Evolutionary conservation across 2,113 vertebrate genomes (phyloP).

Genomic region (Mionectes macconnelli): DNA sequence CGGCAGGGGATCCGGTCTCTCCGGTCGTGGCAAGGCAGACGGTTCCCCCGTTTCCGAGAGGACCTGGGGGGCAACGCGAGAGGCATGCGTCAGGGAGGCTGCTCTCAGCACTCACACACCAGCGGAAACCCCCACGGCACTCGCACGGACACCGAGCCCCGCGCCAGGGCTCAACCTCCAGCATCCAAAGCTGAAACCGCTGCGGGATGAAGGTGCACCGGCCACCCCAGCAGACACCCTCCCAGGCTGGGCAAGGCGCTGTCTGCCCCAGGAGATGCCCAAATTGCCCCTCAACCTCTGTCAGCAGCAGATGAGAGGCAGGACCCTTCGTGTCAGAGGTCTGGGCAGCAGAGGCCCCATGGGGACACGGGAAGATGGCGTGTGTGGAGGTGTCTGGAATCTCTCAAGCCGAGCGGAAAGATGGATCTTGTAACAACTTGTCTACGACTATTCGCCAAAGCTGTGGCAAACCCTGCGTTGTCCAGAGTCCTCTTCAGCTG

Average conservation of each 20-base stretch:
- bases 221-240: background rate
- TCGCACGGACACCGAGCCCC: background rate
- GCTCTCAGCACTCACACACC: background rate
- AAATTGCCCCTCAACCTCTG: background rate
- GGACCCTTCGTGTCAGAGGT: background rate
- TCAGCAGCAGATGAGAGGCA: background rate
- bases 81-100: slow-evolving; percentile 16
- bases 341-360: background rate
- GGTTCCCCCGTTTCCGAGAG: slow-evolving; percentile 6
- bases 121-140: background rate
- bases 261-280: background rate
- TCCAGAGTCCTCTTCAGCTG: background rate
- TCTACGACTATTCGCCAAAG: background rate
- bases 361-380: background rate
- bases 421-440: background rate
- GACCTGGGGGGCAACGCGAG: slow-evolving; percentile 31
- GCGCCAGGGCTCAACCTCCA: background rate
- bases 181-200: background rate
- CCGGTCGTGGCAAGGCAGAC: slow-evolving; percentile 3
- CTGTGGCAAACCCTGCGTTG: background rate
- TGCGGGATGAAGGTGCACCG: background rate
- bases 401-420: background rate
- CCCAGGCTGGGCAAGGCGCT: background rate
- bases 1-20: slow-evolving; percentile 27
- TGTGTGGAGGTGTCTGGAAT: background rate